These are phyloP conservation scores for Lophura swinhoii DNA, from an alignment of 2,797 vertebrate genomes.

Conservation along the genomic window DNA sequence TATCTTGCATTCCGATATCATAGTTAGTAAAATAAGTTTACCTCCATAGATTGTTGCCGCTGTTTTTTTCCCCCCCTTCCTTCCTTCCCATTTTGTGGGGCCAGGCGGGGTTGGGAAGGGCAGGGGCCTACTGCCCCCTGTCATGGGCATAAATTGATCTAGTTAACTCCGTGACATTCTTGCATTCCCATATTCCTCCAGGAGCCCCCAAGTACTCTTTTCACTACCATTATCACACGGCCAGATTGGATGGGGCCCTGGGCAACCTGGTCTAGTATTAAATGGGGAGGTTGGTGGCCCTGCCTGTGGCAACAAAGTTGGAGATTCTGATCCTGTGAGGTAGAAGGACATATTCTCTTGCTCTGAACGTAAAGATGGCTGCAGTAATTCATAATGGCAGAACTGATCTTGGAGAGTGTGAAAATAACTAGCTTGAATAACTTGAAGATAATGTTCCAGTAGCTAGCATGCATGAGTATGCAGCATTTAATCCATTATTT, in stretches of 20 bases:
- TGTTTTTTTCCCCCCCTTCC: too few relatives aligned
- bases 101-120: too few relatives aligned
- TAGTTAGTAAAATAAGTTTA: too few relatives aligned
- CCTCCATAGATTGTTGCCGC: too few relatives aligned
- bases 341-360: background rate
- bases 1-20: too few relatives aligned
- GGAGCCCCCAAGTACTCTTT: background rate
- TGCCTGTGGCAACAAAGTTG: too few relatives aligned
- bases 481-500: constrained; percentile 26
- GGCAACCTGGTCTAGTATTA: too few relatives aligned
- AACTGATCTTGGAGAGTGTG: background rate
- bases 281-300: too few relatives aligned
- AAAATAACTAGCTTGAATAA: background rate
- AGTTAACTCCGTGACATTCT: background rate
- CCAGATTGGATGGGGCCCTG: too few relatives aligned
- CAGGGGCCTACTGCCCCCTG: too few relatives aligned
- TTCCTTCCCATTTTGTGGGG: too few relatives aligned
- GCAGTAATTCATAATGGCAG: background rate
- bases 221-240: fast-evolving
- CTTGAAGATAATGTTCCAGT: background rate
- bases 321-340: background rate
- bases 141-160: too few relatives aligned
- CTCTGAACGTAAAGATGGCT: background rate
- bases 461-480: background rate
- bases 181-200: background rate